A percentile compares a stretch with the other conserved stretches of the same genome.
These are phyloP conservation scores for Electrona antarctica DNA, from an alignment of 2,113 vertebrate species.

Conservation along the genomic window DNA sequence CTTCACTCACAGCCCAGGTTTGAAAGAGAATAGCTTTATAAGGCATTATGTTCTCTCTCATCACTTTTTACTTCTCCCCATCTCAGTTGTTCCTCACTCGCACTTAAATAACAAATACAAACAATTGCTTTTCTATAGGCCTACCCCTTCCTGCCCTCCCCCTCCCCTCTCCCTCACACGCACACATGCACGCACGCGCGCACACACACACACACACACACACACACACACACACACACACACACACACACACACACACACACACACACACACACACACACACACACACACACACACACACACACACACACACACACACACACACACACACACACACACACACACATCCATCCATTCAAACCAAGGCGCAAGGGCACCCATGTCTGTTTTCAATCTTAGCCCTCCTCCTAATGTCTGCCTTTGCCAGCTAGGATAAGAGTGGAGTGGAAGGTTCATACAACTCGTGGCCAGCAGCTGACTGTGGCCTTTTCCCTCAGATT, in stretches of 20 bases:
- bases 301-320: conserved; percentile 18
- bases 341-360: conserved; percentile 8
- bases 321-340: conserved; percentile 3
- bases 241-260: too few species aligned
- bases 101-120: conserved; percentile 30
- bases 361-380: conserved; percentile 23
- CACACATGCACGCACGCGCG: conserved; percentile 29
- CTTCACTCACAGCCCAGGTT: conserved; percentile 34
- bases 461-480: conserved; percentile 79
- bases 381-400: conserved; percentile 67
- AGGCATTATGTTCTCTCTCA: not conserved
- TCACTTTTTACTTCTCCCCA: not conserved
- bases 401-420: conserved; percentile 58
- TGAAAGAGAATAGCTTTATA: conserved; percentile 10
- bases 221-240: too few species aligned
- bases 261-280: not conserved
- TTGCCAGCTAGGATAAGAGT: conserved; percentile 85
- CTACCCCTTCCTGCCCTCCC: not conserved
- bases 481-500: conserved; percentile 72
- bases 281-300: conserved; percentile 2
- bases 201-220: conserved; percentile 21
- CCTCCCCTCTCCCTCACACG: conserved; percentile 30
- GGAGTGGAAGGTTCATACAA: conserved; percentile 79
- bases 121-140: not conserved
- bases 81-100: conserved; percentile 6